These are phyloP conservation scores for Toxotes jaculatrix DNA, from an alignment of 2,113 vertebrate genomes.

Conservation along the genomic window DNA sequence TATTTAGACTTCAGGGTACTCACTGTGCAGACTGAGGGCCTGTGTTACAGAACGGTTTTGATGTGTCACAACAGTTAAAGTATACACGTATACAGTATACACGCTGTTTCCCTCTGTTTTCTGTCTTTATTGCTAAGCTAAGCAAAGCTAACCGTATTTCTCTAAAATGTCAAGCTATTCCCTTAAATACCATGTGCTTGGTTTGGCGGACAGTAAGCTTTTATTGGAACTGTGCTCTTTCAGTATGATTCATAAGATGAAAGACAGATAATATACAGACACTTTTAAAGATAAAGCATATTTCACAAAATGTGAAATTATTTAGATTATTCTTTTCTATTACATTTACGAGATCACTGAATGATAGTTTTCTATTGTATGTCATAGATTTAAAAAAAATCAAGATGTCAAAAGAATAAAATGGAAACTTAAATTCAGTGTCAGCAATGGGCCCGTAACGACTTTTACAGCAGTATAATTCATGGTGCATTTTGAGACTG, in stretches of 20 bases:
- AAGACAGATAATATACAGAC: not conserved
- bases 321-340: not conserved
- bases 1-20: constrained; percentile 25
- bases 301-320: not conserved
- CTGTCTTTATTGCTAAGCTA: not conserved
- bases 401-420: not conserved
- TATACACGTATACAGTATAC: too few species aligned
- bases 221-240: not conserved
- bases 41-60: not conserved
- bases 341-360: not conserved
- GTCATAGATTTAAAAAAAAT: not conserved
- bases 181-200: not conserved
- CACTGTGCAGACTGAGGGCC: constrained; percentile 32
- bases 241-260: not conserved
- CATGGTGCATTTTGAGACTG: not conserved
- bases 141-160: not conserved
- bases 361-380: not conserved
- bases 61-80: not conserved
- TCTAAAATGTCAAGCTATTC: not conserved
- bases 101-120: too few species aligned
- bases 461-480: not conserved
- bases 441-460: not conserved
- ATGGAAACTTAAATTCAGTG: not conserved
- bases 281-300: too few species aligned
- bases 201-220: not conserved